These are phyloP conservation scores for Bradypus variegatus DNA, from an alignment of 2,797 vertebrate genomes.

Conservation along the genomic window DNA sequence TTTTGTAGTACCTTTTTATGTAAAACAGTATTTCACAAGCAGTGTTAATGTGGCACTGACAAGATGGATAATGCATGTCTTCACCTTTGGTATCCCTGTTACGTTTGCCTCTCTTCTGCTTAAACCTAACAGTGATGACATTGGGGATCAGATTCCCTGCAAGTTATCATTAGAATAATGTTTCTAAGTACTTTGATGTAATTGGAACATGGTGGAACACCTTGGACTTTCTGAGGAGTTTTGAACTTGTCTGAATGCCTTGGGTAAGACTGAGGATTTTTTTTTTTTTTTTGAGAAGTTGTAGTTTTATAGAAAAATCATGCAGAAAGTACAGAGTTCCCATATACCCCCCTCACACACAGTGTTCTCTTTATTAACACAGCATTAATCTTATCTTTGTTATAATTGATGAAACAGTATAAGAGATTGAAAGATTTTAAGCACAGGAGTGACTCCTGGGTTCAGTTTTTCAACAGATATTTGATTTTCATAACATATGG, in stretches of 20 bases:
- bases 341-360: no score
- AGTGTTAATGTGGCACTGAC: neutral
- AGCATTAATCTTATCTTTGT: no score
- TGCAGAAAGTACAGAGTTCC: no score
- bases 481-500: neutral
- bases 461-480: neutral
- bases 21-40: neutral
- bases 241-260: neutral
- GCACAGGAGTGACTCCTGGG: neutral
- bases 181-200: neutral
- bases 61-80: neutral
- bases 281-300: no score
- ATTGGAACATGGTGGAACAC: neutral
- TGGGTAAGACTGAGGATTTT: neutral
- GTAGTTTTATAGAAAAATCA: no score
- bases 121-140: neutral
- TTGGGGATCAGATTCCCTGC: neutral
- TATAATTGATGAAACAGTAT: no score
- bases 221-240: conserved; percentile 1
- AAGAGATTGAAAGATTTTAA: neutral
- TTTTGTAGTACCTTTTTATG: neutral
- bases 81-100: neutral
- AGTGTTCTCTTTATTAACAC: no score
- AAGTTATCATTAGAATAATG: neutral
- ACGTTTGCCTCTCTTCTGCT: neutral